A percentile compares a stretch with the other conserved stretches of the same genome.
Evolutionary conservation across 2,888 invertebrate species (phyloP).

Genomic region (Rhogogaster chlorosoma): DNA sequence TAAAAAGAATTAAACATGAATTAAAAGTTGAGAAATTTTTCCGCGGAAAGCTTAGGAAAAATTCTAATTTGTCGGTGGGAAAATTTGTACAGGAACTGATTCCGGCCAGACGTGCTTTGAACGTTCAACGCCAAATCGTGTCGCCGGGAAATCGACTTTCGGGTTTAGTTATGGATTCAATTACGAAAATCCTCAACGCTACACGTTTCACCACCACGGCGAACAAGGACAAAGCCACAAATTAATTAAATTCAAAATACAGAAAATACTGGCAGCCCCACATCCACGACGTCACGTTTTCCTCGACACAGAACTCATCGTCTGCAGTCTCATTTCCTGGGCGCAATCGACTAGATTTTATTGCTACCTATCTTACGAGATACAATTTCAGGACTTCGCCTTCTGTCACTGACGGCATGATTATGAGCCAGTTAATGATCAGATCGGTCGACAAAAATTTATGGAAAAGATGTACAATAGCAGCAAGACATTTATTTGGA

Average conservation of each 20-base stretch:
- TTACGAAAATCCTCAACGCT: constrained; percentile 1
- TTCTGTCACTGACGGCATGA: neutral
- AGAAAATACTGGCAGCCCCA: neutral
- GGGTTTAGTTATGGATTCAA: constrained; percentile 22
- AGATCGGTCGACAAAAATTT: neutral
- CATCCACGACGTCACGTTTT: neutral
- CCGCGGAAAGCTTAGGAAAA: neutral
- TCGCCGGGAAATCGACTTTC: neutral
- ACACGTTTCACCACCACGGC: neutral
- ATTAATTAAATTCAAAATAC: constrained; percentile 19
- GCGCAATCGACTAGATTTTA: neutral
- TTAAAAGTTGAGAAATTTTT: neutral
- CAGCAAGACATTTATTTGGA: neutral
- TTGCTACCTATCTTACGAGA: neutral
- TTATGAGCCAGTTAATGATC: neutral
- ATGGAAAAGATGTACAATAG: neutral
- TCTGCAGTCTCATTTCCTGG: neutral
- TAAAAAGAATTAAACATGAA: neutral
- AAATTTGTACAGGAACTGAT: neutral
- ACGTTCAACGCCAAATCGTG: neutral
- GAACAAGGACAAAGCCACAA: neutral
- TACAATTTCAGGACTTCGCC: neutral
- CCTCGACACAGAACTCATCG: neutral
- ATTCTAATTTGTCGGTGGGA: neutral
- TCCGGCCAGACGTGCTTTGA: constrained; percentile 18